Conservation (phyloP, 2,113 vertebrate genomes). For the Istiophorus platypterus region DNA sequence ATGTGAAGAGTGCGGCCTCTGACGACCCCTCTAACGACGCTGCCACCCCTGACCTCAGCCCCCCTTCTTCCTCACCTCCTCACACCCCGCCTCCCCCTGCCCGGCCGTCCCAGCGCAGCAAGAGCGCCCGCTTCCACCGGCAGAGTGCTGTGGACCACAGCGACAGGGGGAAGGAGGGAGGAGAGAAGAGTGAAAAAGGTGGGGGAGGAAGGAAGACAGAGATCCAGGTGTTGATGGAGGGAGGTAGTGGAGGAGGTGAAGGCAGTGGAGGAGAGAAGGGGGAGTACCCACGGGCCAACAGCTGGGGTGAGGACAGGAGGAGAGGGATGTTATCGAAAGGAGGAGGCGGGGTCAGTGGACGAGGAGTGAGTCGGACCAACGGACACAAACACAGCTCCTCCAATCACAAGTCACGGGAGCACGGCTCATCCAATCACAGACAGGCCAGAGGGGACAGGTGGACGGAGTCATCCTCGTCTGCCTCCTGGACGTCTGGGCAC, state of each 20-base stretch:
- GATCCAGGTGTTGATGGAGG: conserved; percentile 86
- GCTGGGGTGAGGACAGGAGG: conserved; percentile 90
- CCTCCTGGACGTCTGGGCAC: conserved; percentile 89
- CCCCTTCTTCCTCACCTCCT: conserved; percentile 88
- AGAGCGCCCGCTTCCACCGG: conserved; percentile 91
- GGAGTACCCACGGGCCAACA: conserved; percentile 83
- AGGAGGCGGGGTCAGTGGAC: conserved; percentile 77
- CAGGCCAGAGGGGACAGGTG: conserved; percentile 86
- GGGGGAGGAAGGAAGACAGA: conserved; percentile 70
- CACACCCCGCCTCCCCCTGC: conserved; percentile 83
- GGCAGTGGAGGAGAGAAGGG: conserved; percentile 52
- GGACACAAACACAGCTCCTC: conserved; percentile 88
- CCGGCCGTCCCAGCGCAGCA: conserved; percentile 86
- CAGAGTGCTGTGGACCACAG: conserved; percentile 92
- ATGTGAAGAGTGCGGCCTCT: conserved; percentile 87
- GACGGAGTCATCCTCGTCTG: conserved; percentile 89
- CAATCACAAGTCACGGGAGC: conserved; percentile 88
- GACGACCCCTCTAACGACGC: conserved; percentile 90
- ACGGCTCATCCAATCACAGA: conserved; percentile 81
- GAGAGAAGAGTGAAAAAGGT: conserved; percentile 69
- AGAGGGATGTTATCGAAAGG: conserved; percentile 69
- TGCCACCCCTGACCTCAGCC: conserved; percentile 91
- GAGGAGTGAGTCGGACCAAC: conserved; percentile 80
- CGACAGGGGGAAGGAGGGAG: conserved; percentile 83
- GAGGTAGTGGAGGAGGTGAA: conserved; percentile 66